Evolutionary conservation across 2,113 vertebrate species (phyloP).

Genomic region (Pimephales promelas): DNA sequence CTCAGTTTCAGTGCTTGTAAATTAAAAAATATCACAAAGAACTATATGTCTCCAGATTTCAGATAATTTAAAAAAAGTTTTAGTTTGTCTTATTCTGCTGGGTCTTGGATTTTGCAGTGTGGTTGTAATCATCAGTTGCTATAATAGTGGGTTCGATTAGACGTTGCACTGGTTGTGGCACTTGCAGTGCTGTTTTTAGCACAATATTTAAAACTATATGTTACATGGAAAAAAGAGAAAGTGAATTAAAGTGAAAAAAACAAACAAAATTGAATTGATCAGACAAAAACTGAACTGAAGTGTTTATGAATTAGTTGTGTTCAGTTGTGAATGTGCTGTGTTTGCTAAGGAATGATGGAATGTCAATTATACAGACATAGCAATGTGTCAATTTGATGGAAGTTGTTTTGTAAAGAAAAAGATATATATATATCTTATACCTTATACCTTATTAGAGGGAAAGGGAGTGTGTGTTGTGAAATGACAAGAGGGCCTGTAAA

Average conservation of each 20-base stretch:
- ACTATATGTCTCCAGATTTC: background rate
- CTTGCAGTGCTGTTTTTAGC: background rate
- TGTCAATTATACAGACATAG: background rate
- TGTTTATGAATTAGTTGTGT: background rate
- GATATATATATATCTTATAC: background rate
- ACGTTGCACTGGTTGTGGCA: background rate
- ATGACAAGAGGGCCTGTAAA: slow-evolving; percentile 15
- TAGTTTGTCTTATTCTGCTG: background rate
- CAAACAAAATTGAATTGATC: background rate
- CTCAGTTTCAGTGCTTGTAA: background rate
- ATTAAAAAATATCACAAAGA: background rate
- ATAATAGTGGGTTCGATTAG: background rate
- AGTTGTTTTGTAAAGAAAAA: background rate
- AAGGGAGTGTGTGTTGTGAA: background rate
- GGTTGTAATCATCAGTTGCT: slow-evolving; percentile 18
- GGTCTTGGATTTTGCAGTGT: background rate
- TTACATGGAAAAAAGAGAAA: background rate
- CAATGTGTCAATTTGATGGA: background rate
- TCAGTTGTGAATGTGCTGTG: background rate
- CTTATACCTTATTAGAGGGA: background rate
- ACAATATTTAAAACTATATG: slow-evolving; percentile 3
- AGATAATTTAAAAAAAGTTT: background rate
- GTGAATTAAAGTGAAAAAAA: background rate
- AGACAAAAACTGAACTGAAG: background rate
- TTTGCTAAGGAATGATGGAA: background rate